Evolutionary conservation across 2,797 vertebrate genomes (phyloP).

Genomic region (Scomberomorus guttatus): DNA sequence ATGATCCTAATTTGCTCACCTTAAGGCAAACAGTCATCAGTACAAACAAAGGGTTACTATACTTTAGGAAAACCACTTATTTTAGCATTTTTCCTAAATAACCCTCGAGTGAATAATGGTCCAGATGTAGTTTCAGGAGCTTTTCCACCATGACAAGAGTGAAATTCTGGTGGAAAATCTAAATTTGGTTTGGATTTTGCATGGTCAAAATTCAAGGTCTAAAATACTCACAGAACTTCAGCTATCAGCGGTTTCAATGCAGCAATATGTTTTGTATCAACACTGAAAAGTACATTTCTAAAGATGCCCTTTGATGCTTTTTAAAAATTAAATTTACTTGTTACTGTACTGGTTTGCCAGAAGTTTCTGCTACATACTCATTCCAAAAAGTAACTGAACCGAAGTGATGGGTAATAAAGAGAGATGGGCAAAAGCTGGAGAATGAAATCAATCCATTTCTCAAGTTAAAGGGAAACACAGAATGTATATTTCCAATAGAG

Average conservation of each 20-base stretch:
- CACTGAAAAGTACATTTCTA: conserved; percentile 6
- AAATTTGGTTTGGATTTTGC: not conserved
- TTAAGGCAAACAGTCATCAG: not conserved
- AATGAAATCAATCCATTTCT: conserved; percentile 38
- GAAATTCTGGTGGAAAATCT: not conserved
- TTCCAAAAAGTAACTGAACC: conserved; percentile 35
- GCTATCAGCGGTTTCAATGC: not conserved
- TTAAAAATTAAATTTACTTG: conserved; percentile 1
- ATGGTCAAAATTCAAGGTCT: not conserved
- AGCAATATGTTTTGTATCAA: conserved; percentile 44
- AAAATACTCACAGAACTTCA: not conserved
- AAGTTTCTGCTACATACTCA: not conserved
- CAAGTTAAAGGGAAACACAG: conserved; percentile 27
- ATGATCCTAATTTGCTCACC: not conserved
- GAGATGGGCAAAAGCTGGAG: not conserved
- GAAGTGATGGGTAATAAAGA: conserved; percentile 5
- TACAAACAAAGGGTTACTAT: not conserved
- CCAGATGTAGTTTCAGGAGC: not conserved
- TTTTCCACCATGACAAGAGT: not conserved
- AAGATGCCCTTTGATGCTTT: conserved; percentile 13
- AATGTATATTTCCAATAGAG: conserved; percentile 36
- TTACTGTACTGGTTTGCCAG: conserved; percentile 14
- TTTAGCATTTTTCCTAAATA: not conserved
- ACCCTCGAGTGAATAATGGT: not conserved
- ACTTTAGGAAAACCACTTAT: not conserved